Conservation (phyloP, 2,797 vertebrate genomes). For the Hipposideros larvatus region DNA sequence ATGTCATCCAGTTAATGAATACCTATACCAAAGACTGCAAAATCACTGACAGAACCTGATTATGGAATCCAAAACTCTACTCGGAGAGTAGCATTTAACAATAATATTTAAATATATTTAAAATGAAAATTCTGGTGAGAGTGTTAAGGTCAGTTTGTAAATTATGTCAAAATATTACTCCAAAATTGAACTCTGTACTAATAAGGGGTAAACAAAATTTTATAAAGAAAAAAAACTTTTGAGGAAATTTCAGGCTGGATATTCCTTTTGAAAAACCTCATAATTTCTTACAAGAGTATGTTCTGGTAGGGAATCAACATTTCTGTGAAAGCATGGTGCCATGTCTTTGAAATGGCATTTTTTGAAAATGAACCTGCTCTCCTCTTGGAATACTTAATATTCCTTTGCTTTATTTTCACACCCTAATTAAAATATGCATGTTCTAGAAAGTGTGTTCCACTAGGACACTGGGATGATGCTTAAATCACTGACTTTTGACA, state of each 20-base stretch:
- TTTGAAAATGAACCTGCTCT: background rate
- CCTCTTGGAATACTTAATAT: background rate
- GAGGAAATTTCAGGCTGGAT: background rate
- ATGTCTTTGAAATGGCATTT: conserved; percentile 42
- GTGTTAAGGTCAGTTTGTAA: background rate
- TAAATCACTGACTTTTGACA: conserved; percentile 23
- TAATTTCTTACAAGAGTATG: background rate
- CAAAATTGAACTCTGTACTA: background rate
- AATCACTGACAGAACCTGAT: background rate
- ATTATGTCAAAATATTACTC: background rate
- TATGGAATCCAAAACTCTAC: background rate
- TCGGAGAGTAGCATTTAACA: background rate
- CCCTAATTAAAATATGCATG: background rate
- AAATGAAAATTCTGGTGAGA: conserved; percentile 24
- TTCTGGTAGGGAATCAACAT: background rate
- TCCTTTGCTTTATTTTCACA: background rate
- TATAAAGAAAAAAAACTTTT: background rate
- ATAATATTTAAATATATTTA: background rate
- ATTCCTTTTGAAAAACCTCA: background rate
- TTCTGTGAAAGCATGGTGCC: background rate
- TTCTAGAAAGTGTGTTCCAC: conserved; percentile 26
- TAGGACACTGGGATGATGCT: background rate
- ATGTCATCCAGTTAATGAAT: background rate
- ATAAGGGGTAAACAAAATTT: background rate
- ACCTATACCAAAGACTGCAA: background rate